Evolutionary conservation across 1,140 invertebrate species (phyloP).

Genomic region (Scaptomyza pallida): DNA sequence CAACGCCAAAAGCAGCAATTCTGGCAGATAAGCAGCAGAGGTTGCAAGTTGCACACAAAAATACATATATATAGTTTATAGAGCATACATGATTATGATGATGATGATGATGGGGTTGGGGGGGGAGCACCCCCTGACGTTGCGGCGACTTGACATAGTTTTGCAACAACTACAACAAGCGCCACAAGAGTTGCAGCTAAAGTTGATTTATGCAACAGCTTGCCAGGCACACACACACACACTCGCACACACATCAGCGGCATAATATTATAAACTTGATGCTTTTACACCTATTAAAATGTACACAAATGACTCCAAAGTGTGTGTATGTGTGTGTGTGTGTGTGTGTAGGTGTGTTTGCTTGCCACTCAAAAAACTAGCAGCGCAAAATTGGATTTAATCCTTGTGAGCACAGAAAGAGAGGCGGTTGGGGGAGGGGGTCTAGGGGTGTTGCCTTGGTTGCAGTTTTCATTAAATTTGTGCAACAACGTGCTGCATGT

Average conservation of each 20-base stretch:
- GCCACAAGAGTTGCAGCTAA: slow-evolving; percentile 41
- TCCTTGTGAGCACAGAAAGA: slow-evolving; percentile 21
- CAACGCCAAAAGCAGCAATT: slow-evolving; percentile 56
- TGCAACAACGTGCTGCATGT: slow-evolving; percentile 48
- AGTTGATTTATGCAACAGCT: slow-evolving; percentile 81
- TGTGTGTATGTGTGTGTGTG: slow-evolving; percentile 8
- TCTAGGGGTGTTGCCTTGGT: slow-evolving; percentile 5
- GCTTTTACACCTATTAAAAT: slow-evolving; percentile 73
- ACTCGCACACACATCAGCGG: slow-evolving; percentile 34
- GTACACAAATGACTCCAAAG: slow-evolving; percentile 32
- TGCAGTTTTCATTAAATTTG: slow-evolving; percentile 72
- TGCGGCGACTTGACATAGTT: slow-evolving; percentile 72
- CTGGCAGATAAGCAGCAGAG: slow-evolving; percentile 23
- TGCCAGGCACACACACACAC: slow-evolving; percentile 35
- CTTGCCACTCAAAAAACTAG: slow-evolving; percentile 66
- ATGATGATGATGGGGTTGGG: too few relatives aligned
- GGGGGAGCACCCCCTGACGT: background rate
- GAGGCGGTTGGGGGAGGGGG: background rate
- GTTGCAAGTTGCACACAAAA: slow-evolving; percentile 65
- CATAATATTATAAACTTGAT: slow-evolving; percentile 74
- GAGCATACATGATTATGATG: slow-evolving; percentile 58
- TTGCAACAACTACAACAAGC: background rate
- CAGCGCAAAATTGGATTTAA: slow-evolving; percentile 70
- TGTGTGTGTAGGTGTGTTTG: slow-evolving; percentile 9
- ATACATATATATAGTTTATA: slow-evolving; percentile 68